These are phyloP conservation scores for Nothobranchius furzeri DNA, from an alignment of 2,113 vertebrate genomes.

Conservation along the genomic window DNA sequence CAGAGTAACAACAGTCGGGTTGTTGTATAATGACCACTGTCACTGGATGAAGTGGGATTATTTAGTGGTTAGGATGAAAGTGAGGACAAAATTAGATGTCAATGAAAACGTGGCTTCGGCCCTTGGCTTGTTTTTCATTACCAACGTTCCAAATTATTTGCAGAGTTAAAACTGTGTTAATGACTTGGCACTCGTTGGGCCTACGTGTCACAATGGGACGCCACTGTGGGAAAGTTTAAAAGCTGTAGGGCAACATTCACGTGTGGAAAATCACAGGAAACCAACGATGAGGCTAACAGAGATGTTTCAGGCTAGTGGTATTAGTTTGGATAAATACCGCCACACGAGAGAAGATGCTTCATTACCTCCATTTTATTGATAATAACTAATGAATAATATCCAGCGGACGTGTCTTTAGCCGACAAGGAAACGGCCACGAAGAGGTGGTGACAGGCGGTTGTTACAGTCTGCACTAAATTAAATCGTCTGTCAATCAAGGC, in stretches of 20 bases:
- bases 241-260: slow-evolving; percentile 38
- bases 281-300: not conserved
- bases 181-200: slow-evolving; percentile 62
- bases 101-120: slow-evolving; percentile 47
- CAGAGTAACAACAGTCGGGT: slow-evolving; percentile 61
- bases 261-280: slow-evolving; percentile 3
- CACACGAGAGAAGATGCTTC: too few relatives aligned
- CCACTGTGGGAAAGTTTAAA: slow-evolving; percentile 55
- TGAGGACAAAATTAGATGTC: slow-evolving; percentile 28
- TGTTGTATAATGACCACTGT: slow-evolving; percentile 60
- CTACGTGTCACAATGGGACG: slow-evolving; percentile 47
- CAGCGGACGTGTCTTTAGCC: not conserved
- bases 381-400: not conserved
- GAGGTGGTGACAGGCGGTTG: not conserved
- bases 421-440: not conserved
- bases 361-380: too few relatives aligned
- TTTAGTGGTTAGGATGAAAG: slow-evolving; percentile 9
- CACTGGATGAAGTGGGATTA: slow-evolving; percentile 16
- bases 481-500: too few relatives aligned
- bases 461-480: not conserved
- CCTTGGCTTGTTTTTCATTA: slow-evolving; percentile 70
- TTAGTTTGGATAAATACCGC: too few relatives aligned
- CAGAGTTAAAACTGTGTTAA: slow-evolving; percentile 66
- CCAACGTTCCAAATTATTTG: slow-evolving; percentile 54
- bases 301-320: not conserved